Evolutionary conservation across 2,113 vertebrate species (phyloP).

Genomic region (Alethe diademata): DNA sequence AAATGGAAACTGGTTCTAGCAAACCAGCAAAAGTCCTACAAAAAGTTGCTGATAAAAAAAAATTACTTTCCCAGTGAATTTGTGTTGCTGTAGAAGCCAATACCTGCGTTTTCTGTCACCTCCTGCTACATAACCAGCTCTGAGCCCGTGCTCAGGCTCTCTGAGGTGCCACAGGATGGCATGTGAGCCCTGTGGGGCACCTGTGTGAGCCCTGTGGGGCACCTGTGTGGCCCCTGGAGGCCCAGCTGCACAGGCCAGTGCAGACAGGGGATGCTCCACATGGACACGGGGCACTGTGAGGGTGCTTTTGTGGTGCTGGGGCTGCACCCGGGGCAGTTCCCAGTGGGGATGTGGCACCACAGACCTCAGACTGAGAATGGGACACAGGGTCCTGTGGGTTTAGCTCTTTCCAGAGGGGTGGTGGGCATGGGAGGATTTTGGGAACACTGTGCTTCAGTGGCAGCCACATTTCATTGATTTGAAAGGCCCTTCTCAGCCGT

Average conservation of each 20-base stretch:
- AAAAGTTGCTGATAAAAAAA: not conserved
- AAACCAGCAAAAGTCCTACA: not conserved
- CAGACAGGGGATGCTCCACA: not conserved
- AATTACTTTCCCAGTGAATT: not conserved
- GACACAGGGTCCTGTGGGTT: accelerated
- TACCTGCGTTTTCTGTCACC: not conserved
- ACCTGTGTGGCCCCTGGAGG: not conserved
- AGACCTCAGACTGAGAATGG: not conserved
- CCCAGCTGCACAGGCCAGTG: not conserved
- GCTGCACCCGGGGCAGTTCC: accelerated
- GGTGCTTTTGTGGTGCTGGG: accelerated
- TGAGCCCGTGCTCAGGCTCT: not conserved
- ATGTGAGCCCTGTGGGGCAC: not conserved
- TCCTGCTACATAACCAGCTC: accelerated
- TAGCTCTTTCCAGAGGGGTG: not conserved
- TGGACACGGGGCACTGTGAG: accelerated
- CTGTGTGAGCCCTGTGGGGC: not conserved
- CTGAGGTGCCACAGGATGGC: accelerated
- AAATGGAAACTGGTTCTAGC: not conserved
- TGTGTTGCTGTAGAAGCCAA: not conserved
- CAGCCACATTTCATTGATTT: not conserved
- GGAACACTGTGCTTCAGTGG: not conserved
- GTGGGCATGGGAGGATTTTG: not conserved
- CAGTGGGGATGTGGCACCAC: not conserved
- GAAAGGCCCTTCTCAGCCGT: accelerated